Evolutionary conservation across 2,888 invertebrate genomes (phyloP).

Genomic region (Scrobipalpa atriplicella): DNA sequence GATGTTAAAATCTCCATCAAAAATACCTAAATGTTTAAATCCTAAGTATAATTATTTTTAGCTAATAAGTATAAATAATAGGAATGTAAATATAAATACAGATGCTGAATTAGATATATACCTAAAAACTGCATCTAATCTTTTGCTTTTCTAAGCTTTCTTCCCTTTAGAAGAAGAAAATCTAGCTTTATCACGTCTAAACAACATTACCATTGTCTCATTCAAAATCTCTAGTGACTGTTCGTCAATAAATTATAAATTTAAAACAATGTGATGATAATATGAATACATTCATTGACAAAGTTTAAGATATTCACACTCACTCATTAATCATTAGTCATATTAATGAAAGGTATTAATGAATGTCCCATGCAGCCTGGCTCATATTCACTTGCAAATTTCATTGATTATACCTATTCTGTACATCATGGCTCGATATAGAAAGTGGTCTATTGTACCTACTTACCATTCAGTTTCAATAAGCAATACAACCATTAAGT

Average conservation of each 20-base stretch:
- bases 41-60: no score
- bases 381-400: background rate
- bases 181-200: no score
- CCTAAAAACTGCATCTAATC: no score
- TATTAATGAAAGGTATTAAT: background rate
- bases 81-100: no score
- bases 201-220: background rate
- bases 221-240: background rate
- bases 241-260: background rate
- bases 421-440: background rate
- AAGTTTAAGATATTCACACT: background rate
- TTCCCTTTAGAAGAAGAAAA: no score
- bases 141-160: no score
- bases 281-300: background rate
- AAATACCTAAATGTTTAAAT: no score
- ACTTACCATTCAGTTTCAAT: background rate
- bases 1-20: no score
- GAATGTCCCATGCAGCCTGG: background rate
- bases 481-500: no score
- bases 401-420: background rate
- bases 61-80: no score
- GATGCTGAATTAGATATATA: no score
- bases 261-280: background rate
- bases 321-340: background rate
- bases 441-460: background rate